A percentile compares a stretch with the other conserved stretches of the same genome.
Evolutionary conservation across 2,797 vertebrate genomes (phyloP).

Genomic region (Catharus ustulatus): DNA sequence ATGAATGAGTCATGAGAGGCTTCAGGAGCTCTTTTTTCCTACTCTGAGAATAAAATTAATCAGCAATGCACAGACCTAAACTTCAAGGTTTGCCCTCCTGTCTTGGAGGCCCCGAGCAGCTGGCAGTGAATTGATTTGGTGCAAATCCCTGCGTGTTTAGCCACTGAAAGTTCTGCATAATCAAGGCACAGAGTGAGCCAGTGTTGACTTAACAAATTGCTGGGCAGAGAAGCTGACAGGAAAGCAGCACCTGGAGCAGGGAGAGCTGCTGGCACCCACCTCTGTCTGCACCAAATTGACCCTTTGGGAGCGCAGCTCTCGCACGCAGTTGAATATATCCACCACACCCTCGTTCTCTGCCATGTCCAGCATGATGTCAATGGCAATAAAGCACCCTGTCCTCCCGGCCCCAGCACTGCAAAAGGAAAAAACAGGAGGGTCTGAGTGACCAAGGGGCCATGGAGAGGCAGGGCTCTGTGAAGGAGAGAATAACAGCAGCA

Average conservation of each 20-base stretch:
- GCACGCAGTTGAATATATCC: slow-evolving; percentile 97
- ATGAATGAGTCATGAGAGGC: slow-evolving; percentile 29
- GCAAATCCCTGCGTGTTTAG: neutral
- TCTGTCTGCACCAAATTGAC: slow-evolving; percentile 98
- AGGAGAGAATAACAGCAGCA: neutral
- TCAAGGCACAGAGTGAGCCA: neutral
- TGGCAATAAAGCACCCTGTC: slow-evolving; percentile 96
- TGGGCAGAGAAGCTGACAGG: neutral
- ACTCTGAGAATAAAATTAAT: slow-evolving; percentile 1
- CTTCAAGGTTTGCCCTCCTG: slow-evolving; percentile 9
- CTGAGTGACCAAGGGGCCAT: neutral
- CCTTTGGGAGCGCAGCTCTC: slow-evolving; percentile 93
- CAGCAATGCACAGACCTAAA: slow-evolving; percentile 1
- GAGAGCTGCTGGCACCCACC: slow-evolving; percentile 74
- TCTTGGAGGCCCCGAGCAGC: neutral
- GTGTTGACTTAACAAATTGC: neutral
- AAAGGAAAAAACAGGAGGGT: neutral
- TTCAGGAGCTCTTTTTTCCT: neutral
- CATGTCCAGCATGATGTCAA: slow-evolving; percentile 99
- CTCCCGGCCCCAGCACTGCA: slow-evolving; percentile 91
- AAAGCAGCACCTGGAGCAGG: neutral
- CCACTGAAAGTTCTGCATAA: neutral
- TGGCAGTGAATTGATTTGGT: neutral
- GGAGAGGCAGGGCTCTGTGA: neutral
- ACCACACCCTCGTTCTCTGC: slow-evolving; percentile 97